Base-by-base conservation (phyloP, 35 echinoderm and acorn worm genomes). In the Acanthaster planci region DNA sequence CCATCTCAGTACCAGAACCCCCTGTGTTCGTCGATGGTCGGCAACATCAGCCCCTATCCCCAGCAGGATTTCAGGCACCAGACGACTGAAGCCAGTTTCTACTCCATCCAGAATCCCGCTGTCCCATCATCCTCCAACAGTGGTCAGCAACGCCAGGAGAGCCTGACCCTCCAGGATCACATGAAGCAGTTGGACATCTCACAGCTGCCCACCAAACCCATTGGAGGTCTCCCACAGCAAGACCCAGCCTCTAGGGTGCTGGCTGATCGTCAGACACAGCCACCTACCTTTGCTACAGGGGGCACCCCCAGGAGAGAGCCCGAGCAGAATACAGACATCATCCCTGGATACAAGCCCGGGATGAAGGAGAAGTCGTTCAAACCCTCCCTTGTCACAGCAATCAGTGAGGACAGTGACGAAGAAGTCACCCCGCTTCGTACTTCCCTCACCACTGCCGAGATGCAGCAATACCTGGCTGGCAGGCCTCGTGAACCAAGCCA, bases 401-500 rank as follows among this genome's bases (percentile, higher is more conserved):
- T 72, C 7, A 35, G 34, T 9, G 64, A 72, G 34, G 64, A 72
- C 2, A 72, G 64, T 34, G 64, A 72, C 9, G 64, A 72, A 34
- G 64, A 72, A 72, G 64, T 10, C 26, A 72, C 64, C 18, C 8
- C 15, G 10, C 64, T 72, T 10, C 26, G 34, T 26, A 31, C 64
- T 29, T 72, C 64, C 64, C 64, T 72, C 64, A 72, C 64, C 64
- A 72, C 64, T 7, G 29, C 2, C 29, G 64, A 72, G 64, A 72
- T 72, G 64, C 64, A 72, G 23, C 64, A 72, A 6, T 72, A 12
- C 9, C 29, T 72, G 64, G 23, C 64, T 1, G 26, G 64, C 34
- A 72, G 10, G 26, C 42, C 42, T 47, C 64, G 64, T 14, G 64
- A 72, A 72, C 23, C 64, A 36, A 72, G 26, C 7, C 29, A 72